Percentiles rank a stretch among this genome's conserved stretches.
Conservation (phyloP, 2,113 vertebrate species). For the Phyllostomus hastatus region DNA sequence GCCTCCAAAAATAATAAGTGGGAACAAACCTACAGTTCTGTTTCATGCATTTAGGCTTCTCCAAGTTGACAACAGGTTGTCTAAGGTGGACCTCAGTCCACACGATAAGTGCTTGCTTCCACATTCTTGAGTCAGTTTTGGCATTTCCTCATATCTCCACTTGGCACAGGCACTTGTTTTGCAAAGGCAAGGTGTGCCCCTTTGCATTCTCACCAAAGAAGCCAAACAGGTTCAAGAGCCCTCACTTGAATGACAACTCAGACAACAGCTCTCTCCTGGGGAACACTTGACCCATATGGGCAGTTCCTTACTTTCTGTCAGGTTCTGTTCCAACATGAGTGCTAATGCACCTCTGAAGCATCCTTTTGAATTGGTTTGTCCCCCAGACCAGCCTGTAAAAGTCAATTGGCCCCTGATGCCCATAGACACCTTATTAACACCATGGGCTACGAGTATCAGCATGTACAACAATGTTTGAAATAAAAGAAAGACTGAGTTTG, state of each 20-base stretch:
- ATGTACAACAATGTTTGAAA: not conserved
- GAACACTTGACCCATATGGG: not conserved
- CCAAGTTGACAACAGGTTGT: not conserved
- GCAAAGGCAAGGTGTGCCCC: conserved; percentile 21
- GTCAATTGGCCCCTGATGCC: not conserved
- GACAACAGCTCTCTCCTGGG: not conserved
- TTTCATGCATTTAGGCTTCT: not conserved
- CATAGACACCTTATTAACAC: not conserved
- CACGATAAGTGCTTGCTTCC: not conserved
- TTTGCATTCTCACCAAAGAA: conserved; percentile 18
- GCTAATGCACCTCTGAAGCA: not conserved
- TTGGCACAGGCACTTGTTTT: conserved; percentile 4
- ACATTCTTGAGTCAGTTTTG: not conserved
- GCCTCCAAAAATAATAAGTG: not conserved
- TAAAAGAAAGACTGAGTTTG: not conserved
- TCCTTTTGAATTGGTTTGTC: not conserved
- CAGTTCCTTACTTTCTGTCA: not conserved
- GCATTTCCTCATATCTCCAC: not conserved
- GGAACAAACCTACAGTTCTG: not conserved
- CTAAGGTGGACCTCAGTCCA: not conserved
- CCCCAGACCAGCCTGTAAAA: not conserved
- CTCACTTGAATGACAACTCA: not conserved
- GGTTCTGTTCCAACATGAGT: not conserved
- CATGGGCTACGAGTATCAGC: not conserved
- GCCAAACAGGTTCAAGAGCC: conserved; percentile 51